Percentiles rank a stretch among this genome's conserved stretches.
Evolutionary conservation across 2,797 vertebrate species (phyloP).

Genomic region (Pteropus rufus): DNA sequence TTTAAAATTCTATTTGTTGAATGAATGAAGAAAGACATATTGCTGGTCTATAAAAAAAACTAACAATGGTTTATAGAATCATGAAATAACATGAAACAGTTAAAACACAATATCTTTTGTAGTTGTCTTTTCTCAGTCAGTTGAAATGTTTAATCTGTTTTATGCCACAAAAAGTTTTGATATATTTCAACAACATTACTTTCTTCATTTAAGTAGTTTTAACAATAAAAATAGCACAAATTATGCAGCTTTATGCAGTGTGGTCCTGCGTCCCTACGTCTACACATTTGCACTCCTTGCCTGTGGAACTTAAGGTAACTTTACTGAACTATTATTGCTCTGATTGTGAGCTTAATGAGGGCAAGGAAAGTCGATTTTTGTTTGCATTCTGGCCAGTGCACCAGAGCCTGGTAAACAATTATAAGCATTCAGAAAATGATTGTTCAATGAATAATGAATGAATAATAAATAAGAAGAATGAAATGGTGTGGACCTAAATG

Average conservation of each 20-base stretch:
- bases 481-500: not conserved
- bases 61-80: not conserved
- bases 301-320: not conserved
- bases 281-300: not conserved
- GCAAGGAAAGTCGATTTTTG: not conserved
- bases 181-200: not conserved
- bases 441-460: not conserved
- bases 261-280: not conserved
- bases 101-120: not conserved
- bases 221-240: not conserved
- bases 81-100: not conserved
- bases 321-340: not conserved
- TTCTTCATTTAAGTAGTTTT: not conserved
- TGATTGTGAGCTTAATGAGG: not conserved
- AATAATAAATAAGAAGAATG: not conserved
- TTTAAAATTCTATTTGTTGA: conserved; percentile 42
- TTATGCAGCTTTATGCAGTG: not conserved
- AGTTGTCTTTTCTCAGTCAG: not conserved
- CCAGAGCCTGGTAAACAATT: not conserved
- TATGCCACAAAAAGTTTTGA: not conserved
- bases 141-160: not conserved
- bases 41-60: not conserved
- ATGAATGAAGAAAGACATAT: not conserved
- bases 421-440: not conserved
- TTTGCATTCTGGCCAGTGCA: not conserved